phyloP scores from a whole-genome alignment of 1,140 invertebrate species.

The Bombus picipes region DNA sequence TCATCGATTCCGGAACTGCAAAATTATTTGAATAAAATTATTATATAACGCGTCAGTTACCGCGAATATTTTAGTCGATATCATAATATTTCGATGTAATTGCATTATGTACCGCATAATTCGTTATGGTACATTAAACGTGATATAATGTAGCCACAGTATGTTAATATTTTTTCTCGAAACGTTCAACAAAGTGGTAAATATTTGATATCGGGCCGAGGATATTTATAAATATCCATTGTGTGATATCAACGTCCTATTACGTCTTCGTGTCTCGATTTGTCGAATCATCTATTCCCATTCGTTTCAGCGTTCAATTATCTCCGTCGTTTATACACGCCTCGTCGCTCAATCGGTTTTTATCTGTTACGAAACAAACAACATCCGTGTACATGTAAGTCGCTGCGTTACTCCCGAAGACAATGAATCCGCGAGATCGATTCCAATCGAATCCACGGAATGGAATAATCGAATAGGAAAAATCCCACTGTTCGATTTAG shows the following conservation, averaged over 20 bases:
- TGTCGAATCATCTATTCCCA: constrained; percentile 53
- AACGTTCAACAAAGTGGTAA: constrained; percentile 23
- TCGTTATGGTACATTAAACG: constrained; percentile 30
- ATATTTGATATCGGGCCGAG: constrained; percentile 19
- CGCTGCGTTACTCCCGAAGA: background rate
- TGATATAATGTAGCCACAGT: constrained; percentile 31
- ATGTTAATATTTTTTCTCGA: constrained; percentile 21
- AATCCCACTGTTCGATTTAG: background rate
- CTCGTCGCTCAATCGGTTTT: constrained; percentile 41
- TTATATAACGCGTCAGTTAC: background rate
- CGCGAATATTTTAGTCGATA: background rate
- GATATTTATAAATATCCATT: constrained; percentile 42
- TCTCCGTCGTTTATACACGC: constrained; percentile 33
- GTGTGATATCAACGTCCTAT: constrained; percentile 47
- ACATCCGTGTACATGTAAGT: constrained; percentile 18
- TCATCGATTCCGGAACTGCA: too few species aligned
- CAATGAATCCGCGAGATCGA: background rate
- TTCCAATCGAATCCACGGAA: background rate
- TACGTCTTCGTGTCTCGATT: constrained; percentile 47
- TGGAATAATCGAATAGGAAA: background rate
- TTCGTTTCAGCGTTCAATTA: constrained; percentile 50
- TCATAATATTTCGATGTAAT: constrained; percentile 17
- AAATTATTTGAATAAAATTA: background rate
- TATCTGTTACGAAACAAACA: constrained; percentile 58
- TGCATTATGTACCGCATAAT: constrained; percentile 2